Percentiles rank a stretch among this genome's conserved stretches.
Evolutionary conservation across 2,797 vertebrate genomes (phyloP).

Genomic region (Cossypha polioptera): DNA sequence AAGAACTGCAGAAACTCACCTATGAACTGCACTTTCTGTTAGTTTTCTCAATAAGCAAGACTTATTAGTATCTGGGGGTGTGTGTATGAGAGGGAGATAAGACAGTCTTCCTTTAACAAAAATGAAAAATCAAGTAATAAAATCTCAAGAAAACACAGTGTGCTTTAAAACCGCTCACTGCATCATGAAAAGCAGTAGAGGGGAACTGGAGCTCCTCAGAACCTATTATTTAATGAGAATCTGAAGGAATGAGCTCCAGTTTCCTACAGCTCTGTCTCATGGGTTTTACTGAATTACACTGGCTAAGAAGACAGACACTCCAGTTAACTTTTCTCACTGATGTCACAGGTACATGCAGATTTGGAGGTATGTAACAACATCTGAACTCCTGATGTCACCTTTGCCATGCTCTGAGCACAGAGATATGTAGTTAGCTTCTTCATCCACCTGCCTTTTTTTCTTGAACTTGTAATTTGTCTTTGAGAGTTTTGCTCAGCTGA

Average conservation of each 20-base stretch:
- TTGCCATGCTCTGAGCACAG: neutral
- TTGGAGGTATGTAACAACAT: neutral
- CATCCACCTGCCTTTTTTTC: neutral
- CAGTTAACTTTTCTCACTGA: neutral
- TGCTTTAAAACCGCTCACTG: neutral
- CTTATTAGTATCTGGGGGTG: neutral
- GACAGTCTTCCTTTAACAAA: neutral
- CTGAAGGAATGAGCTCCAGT: neutral
- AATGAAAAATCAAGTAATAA: neutral
- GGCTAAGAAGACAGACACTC: neutral
- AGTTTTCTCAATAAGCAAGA: neutral
- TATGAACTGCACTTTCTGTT: neutral
- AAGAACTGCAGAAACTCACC: neutral
- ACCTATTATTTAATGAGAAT: neutral
- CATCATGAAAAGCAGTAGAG: neutral
- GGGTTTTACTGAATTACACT: neutral
- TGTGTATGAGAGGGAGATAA: neutral
- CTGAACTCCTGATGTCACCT: neutral
- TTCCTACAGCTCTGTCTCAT: neutral
- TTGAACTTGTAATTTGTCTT: neutral
- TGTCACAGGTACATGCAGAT: neutral
- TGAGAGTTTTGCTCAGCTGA: neutral
- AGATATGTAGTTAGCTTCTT: accelerated
- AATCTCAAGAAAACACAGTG: neutral
- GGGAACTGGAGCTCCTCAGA: neutral